Conservation (phyloP, 2,113 vertebrate genomes). For the Chaetodon trifascialis region DNA sequence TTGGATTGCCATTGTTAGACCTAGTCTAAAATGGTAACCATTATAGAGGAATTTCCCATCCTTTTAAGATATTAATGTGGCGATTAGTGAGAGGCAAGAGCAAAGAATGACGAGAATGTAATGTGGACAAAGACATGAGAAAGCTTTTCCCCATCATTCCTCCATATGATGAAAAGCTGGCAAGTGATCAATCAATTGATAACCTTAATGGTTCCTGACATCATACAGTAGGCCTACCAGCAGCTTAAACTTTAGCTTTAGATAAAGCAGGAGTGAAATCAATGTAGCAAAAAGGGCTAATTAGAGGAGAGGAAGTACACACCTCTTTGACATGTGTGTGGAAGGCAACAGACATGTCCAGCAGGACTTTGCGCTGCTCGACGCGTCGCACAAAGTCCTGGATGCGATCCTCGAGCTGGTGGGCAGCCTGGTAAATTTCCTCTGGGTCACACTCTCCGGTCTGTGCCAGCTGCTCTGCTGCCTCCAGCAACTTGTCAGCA, state of each 20-base stretch:
- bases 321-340: conserved; percentile 99
- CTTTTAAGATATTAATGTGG: no score
- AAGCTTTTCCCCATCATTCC: background rate
- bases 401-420: conserved; percentile 96
- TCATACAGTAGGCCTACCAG: background rate
- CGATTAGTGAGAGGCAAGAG: background rate
- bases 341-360: conserved; percentile 99
- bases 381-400: conserved; percentile 98
- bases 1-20: no score
- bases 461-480: conserved; percentile 97
- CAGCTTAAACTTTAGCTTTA: background rate
- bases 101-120: background rate
- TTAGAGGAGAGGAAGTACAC: conserved; percentile 37
- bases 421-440: conserved; percentile 98
- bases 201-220: background rate
- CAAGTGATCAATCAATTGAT: background rate
- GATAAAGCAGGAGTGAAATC: background rate
- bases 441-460: conserved; percentile 98
- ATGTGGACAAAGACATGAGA: background rate
- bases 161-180: background rate
- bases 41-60: no score
- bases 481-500: conserved; percentile 96
- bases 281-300: conserved; percentile 6
- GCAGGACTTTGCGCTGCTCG: conserved; percentile 95
- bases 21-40: no score